These are phyloP conservation scores for Syrista parreyssii DNA, from an alignment of 2,888 invertebrate genomes.

Conservation along the genomic window DNA sequence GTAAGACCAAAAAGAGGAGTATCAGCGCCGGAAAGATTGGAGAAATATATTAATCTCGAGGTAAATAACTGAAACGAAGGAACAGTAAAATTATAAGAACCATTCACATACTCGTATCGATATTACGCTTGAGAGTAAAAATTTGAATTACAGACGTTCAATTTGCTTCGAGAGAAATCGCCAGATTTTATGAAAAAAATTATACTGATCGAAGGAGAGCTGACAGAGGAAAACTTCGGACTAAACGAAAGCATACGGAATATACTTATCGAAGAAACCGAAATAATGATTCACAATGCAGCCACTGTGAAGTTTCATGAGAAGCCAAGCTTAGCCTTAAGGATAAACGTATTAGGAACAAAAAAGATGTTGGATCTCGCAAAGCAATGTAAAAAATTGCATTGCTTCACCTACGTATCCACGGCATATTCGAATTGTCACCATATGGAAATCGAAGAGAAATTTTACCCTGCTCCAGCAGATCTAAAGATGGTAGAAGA, in stretches of 20 bases:
- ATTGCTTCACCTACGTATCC: slow-evolving; percentile 45
- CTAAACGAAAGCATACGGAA: slow-evolving; percentile 34
- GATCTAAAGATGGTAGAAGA: slow-evolving; percentile 43
- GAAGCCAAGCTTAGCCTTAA: slow-evolving; percentile 28
- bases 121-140: too few species aligned
- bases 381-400: slow-evolving; percentile 36
- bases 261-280: slow-evolving; percentile 31
- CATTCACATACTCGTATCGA: too few species aligned
- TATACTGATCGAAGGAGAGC: slow-evolving; percentile 36
- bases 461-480: slow-evolving; percentile 44
- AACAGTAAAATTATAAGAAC: too few species aligned
- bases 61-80: slow-evolving; percentile 35
- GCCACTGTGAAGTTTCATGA: slow-evolving; percentile 33
- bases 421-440: slow-evolving; percentile 46
- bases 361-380: slow-evolving; percentile 45
- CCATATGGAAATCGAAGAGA: slow-evolving; percentile 37
- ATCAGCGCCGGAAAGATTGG: background rate
- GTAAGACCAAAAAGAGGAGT: slow-evolving; percentile 7
- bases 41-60: slow-evolving; percentile 30
- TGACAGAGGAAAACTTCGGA: slow-evolving; percentile 26
- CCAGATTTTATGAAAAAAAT: slow-evolving; percentile 40
- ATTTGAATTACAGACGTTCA: slow-evolving; percentile 38
- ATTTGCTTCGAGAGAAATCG: slow-evolving; percentile 27
- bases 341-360: slow-evolving; percentile 44
- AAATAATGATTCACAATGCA: slow-evolving; percentile 48